Evolutionary conservation across 2,113 vertebrate genomes (phyloP).

Genomic region (Halichoerus grypus): DNA sequence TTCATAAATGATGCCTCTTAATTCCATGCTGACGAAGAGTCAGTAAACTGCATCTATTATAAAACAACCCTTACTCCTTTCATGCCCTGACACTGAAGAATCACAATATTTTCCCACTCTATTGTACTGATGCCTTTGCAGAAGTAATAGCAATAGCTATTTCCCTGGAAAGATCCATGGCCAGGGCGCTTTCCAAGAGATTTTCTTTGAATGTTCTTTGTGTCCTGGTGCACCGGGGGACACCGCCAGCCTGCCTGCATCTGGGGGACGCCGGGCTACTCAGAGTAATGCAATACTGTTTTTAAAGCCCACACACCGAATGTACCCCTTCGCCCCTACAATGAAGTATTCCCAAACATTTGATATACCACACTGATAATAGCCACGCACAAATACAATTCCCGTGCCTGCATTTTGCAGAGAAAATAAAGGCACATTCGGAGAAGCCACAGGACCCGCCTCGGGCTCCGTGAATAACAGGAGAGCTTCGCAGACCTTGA

Average conservation of each 20-base stretch:
- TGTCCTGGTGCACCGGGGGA: conserved; percentile 73
- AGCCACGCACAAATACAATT: background rate
- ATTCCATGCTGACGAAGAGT: conserved; percentile 38
- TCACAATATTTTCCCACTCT: conserved; percentile 75
- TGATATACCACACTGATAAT: background rate
- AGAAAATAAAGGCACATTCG: background rate
- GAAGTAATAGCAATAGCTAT: conserved; percentile 56
- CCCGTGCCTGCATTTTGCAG: conserved; percentile 32
- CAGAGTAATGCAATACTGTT: background rate
- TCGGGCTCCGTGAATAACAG: background rate
- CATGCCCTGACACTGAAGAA: conserved; percentile 68
- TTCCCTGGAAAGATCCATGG: conserved; percentile 78
- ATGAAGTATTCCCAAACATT: conserved; percentile 55
- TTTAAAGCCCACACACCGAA: background rate
- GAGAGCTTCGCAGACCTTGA: conserved; percentile 51
- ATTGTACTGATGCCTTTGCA: conserved; percentile 70
- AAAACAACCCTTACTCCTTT: conserved; percentile 61
- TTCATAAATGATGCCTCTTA: conserved; percentile 69
- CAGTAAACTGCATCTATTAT: conserved; percentile 49
- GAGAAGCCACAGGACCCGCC: conserved; percentile 58
- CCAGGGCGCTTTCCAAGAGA: conserved; percentile 78
- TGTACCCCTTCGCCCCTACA: background rate
- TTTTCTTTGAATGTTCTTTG: conserved; percentile 82
- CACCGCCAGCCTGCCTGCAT: conserved; percentile 45
- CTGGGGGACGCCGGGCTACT: conserved; percentile 39